These are phyloP conservation scores for Scomber japonicus DNA, from an alignment of 2,113 vertebrate genomes.

Conservation along the genomic window DNA sequence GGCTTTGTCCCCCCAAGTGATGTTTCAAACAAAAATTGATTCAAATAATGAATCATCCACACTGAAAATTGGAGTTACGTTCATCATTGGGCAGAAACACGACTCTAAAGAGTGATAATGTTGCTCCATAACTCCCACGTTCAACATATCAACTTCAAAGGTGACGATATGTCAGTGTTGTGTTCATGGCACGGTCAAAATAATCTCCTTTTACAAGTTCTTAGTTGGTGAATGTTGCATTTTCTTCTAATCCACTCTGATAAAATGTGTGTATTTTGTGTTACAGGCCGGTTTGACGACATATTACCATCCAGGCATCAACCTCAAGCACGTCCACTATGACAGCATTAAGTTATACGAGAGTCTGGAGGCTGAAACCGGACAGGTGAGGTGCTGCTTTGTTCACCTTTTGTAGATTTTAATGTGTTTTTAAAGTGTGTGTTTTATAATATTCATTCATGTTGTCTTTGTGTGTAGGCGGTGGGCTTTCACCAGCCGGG, in stretches of 20 bases:
- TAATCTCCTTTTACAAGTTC: neutral
- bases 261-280: slow-evolving; percentile 30
- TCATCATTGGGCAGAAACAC: too few relatives aligned
- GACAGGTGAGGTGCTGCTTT: slow-evolving; percentile 88
- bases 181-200: neutral
- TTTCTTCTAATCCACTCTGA: neutral
- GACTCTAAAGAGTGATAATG: too few relatives aligned
- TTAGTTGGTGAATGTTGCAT: neutral
- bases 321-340: slow-evolving; percentile 96
- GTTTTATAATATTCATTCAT: neutral
- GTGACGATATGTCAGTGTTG: too few relatives aligned
- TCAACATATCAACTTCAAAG: too few relatives aligned
- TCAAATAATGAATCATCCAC: too few relatives aligned
- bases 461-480: slow-evolving; percentile 76
- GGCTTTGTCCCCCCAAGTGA: too few relatives aligned
- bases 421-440: neutral
- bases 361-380: slow-evolving; percentile 93
- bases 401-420: neutral
- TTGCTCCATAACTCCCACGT: too few relatives aligned
- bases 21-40: too few relatives aligned
- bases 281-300: slow-evolving; percentile 95
- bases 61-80: too few relatives aligned
- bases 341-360: slow-evolving; percentile 97
- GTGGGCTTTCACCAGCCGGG: slow-evolving; percentile 97
- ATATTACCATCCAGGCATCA: slow-evolving; percentile 98